Evolutionary conservation across 2,797 vertebrate species (phyloP), one percentile per base, ranked within the genome.

Genomic region (Naso thynnoides): DNA sequence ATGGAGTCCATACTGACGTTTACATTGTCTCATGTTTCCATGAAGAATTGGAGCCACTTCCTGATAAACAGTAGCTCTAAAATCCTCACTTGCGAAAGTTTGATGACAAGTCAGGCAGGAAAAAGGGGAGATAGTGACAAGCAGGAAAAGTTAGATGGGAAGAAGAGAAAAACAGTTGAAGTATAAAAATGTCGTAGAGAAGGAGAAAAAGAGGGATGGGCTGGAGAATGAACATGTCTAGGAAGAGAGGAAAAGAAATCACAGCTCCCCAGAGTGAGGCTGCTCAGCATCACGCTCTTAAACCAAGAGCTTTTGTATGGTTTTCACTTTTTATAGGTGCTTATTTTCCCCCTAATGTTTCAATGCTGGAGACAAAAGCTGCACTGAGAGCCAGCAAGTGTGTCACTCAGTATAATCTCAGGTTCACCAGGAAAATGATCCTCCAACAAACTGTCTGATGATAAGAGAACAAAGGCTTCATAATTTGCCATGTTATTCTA

Each of bases 21-120:
- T 42, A 53, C 80, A 67, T 53, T n/a, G 21, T 36, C 76, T 79
- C 29, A 0, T 38, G 45, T 55, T 8, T 19, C 29, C 8, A 1
- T 0, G 19, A 59, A 64, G 49, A 70, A 81, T 21, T 73, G 5
- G 31, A 73, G 76, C 77, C 33, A 49, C 59, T 81, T 88, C 76
- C 84, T 75, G 81, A 67, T 58, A 79, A 89, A 90, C 79, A 81
- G 38, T 41, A 59, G 57, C 56, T 24, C 6, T 0, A 66, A 82
- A 85, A 71, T 69, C 56, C 67, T 79, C 23, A n/a, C 31, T 73
- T 39, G 75, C 83, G 39, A 81, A 16, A 57, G 52, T 63, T 36
- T 19, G 48, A 72, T 72, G 15, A 9, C 2, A 24, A 59, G n/a
- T 45, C 2, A 1, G 16, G 27, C 6, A 36, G 16, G 48, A 49